Evolutionary conservation across 2,113 vertebrate genomes (phyloP).

Genomic region (Tauraco erythrolophus): DNA sequence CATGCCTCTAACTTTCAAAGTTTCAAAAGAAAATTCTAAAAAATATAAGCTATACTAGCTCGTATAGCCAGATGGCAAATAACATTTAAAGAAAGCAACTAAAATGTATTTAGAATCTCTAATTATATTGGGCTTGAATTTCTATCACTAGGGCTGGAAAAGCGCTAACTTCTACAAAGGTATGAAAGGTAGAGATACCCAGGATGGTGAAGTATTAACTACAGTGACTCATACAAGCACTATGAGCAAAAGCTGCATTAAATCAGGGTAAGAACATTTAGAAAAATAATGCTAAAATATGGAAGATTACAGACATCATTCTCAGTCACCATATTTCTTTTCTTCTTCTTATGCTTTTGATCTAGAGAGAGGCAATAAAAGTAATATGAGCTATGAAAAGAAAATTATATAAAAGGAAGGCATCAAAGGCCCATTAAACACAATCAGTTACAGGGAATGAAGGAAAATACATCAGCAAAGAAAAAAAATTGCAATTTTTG

Average conservation of each 20-base stretch:
- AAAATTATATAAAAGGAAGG: not conserved
- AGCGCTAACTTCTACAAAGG: not conserved
- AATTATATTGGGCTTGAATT: not conserved
- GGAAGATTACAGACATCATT: slow-evolving; percentile 13
- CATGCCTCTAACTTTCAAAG: not conserved
- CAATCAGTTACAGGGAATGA: not conserved
- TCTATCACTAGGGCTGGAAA: not conserved
- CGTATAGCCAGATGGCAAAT: not conserved
- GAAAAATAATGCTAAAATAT: slow-evolving; percentile 12
- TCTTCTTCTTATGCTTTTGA: slow-evolving; percentile 16
- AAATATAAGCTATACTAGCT: not conserved
- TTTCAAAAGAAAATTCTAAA: not conserved
- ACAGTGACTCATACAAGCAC: not conserved
- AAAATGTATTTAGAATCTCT: not conserved
- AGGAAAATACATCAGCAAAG: not conserved
- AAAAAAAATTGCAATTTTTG: not conserved
- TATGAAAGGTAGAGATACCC: not conserved
- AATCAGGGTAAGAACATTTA: slow-evolving; percentile 17
- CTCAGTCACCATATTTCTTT: not conserved
- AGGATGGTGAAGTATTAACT: not conserved
- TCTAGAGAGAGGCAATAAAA: slow-evolving; percentile 7
- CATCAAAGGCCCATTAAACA: slow-evolving; percentile 3
- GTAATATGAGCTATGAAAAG: not conserved
- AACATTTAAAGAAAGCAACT: not conserved
- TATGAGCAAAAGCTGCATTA: not conserved